Conservation (phyloP, 2,797 vertebrate species). For the Melanotaenia nigrans region DNA sequence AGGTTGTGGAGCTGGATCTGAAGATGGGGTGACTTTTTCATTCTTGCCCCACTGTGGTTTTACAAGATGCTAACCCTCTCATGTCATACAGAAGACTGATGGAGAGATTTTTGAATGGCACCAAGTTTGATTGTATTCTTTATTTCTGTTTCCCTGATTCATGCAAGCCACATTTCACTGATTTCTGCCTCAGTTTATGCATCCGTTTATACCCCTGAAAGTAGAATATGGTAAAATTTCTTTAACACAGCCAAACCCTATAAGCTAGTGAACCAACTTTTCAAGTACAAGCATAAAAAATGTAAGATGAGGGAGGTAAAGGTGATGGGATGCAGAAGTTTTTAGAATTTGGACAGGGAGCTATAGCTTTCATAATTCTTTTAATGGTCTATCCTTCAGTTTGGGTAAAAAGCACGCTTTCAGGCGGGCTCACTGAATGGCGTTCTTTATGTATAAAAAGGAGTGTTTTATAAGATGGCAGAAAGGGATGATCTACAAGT, state of each 20-base stretch:
- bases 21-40: constrained; percentile 30
- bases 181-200: neutral
- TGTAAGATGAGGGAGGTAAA: constrained; percentile 67
- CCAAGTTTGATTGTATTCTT: constrained; percentile 24
- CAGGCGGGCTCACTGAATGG: constrained; percentile 51
- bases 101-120: constrained; percentile 29
- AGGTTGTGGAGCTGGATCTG: constrained; percentile 53
- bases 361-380: constrained; percentile 34
- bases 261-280: constrained; percentile 63
- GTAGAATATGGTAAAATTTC: constrained; percentile 44
- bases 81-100: constrained; percentile 5
- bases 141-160: constrained; percentile 35
- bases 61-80: constrained; percentile 12
- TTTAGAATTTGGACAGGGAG: constrained; percentile 29
- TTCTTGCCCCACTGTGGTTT: constrained; percentile 2
- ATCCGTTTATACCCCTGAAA: constrained; percentile 44
- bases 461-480: constrained; percentile 58
- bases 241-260: constrained; percentile 36
- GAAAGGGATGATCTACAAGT: constrained; percentile 58
- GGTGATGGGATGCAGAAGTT: constrained; percentile 15
- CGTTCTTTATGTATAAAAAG: constrained; percentile 50
- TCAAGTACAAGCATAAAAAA: constrained; percentile 70
- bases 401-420: constrained; percentile 45
- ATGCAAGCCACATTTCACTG: constrained; percentile 15
- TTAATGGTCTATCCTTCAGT: constrained; percentile 47